Base-by-base conservation (phyloP, 2,797 vertebrate genomes). In the Nannoperca australis region DNA sequence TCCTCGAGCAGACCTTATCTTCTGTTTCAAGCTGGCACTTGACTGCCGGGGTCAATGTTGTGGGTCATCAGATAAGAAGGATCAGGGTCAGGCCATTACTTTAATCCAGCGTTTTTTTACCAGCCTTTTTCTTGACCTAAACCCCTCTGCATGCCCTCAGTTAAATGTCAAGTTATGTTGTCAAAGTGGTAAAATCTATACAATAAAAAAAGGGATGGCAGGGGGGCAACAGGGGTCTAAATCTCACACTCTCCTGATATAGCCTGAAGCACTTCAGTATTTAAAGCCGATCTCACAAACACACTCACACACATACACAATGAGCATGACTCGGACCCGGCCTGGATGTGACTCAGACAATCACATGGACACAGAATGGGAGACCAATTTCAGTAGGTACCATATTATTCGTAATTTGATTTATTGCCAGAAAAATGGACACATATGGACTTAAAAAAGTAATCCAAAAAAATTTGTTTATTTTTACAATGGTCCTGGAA, bases 41-140 rank as follows among this genome's bases (percentile, higher is more conserved):
- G 78, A 73, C 88, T 68, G 80, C 81, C 14, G 72, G 76, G 92
- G 94, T 94, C 93, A 93, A 76, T 89, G 89, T 85, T 87, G 79
- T 84, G 84, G 89, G 91, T 93, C 90, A 92, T 92, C 84, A 93
- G 93, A 95, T 94, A 93, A 93, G 77, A 79, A 36, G 78, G 88
- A 92, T 89, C 90, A 89, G 84, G 86, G 85, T 85, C 60, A 65
- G 91, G 81, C 78, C 78, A 75, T 91, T 78, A 89, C 85, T 92
- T 91, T 85, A 87, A 87, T 92, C 84, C 88, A 85, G 63, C 63
- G 79, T 89, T 76, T 81, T 32, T 32, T 36, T 32, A 69, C 56
- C 79, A 78, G 58, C 59, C 68, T 85, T 69, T 69, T 62, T 15
- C 73, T 61, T 61, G 71, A 85, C 73, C 76, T 53, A 75, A 30